Conservation (phyloP, 1,140 invertebrate species). For the Monochamus saltuarius region DNA sequence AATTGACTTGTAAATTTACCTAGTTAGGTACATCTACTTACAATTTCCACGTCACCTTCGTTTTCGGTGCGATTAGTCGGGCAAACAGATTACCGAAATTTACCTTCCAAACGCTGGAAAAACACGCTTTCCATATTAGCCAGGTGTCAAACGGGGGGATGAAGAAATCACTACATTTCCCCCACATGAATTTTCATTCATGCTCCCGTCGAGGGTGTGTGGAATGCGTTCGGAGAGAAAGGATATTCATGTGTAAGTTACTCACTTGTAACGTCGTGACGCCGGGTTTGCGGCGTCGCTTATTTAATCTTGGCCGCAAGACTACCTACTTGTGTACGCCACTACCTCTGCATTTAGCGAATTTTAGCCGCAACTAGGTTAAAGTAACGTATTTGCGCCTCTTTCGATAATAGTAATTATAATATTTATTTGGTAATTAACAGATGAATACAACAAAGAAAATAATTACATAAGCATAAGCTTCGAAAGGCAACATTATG, state of each 20-base stretch:
- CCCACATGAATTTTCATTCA: constrained; percentile 21
- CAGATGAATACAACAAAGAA: no score
- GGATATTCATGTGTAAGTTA: constrained; percentile 4
- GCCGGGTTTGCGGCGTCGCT: constrained; percentile 12
- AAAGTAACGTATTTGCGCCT: constrained; percentile 4
- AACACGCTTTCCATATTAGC: no score
- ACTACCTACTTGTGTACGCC: constrained; percentile 21
- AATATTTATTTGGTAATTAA: no score
- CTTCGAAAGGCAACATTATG: no score
- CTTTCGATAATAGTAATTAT: neutral
- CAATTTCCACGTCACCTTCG: no score
- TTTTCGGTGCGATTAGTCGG: no score
- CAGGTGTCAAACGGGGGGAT: no score
- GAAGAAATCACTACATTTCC: constrained; percentile 2
- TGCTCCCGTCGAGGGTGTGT: constrained; percentile 16
- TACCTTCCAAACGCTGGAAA: no score
- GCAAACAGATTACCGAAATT: no score
- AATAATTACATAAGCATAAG: no score
- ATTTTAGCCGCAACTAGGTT: neutral
- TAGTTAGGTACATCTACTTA: no score
- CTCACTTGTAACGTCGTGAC: constrained; percentile 1
- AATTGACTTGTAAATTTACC: no score
- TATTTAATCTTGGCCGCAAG: constrained; percentile 13
- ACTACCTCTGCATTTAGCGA: constrained; percentile 15
- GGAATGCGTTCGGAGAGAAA: constrained; percentile 11